phyloP scores from a whole-genome alignment of 35 echinoderm and acorn worm species.

The Ptychodera flava region DNA sequence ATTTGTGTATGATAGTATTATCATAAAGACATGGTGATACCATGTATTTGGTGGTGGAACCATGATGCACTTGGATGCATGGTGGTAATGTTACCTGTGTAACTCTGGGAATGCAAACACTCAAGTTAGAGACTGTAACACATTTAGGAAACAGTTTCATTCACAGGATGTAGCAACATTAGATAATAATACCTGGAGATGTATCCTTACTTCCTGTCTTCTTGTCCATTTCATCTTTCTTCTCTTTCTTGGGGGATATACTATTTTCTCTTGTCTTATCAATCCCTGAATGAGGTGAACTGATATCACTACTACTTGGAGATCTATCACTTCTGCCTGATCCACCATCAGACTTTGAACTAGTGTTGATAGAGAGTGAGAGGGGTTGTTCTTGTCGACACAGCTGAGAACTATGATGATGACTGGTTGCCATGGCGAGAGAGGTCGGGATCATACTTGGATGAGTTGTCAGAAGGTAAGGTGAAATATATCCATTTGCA shows the following conservation, averaged over 20 bases:
- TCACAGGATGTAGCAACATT: too few relatives aligned
- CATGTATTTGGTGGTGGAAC: too few relatives aligned
- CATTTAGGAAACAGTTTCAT: too few relatives aligned
- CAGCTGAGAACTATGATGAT: constrained; percentile 25
- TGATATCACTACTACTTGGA: neutral
- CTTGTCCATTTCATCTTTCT: neutral
- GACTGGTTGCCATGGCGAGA: constrained; percentile 62
- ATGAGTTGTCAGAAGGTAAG: constrained; percentile 87
- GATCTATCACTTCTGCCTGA: neutral
- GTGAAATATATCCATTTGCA: constrained; percentile 31
- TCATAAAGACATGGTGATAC: too few relatives aligned
- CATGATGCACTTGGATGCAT: too few relatives aligned
- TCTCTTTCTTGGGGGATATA: neutral
- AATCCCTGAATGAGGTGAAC: neutral
- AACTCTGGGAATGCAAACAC: too few relatives aligned
- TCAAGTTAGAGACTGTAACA: too few relatives aligned
- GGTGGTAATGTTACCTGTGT: too few relatives aligned
- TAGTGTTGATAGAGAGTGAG: neutral
- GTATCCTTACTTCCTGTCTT: neutral
- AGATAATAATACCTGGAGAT: neutral
- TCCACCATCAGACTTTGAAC: neutral
- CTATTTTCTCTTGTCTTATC: neutral
- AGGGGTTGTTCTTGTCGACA: neutral
- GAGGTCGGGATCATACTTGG: constrained; percentile 80
- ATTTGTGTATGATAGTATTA: too few relatives aligned